Evolutionary conservation across 2,888 invertebrate species (phyloP), one percentile per base, ranked within the genome.

Genomic region (Drosophila tanythrix): DNA sequence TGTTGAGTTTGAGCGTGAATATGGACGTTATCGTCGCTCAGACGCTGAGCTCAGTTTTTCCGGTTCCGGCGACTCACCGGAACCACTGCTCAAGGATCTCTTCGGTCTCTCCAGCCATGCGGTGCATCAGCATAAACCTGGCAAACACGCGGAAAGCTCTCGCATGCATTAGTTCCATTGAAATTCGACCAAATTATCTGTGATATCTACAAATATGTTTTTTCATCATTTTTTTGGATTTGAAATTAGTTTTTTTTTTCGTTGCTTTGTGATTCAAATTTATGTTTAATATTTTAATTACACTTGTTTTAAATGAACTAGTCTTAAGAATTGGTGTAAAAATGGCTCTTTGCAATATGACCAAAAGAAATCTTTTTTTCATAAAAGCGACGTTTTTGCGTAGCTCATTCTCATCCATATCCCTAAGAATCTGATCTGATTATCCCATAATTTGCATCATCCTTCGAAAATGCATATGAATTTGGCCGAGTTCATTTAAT

Each of bases 1-100:
- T 5, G 50, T 58, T n/a, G 79, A 77, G 8, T 76, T 89, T 46
- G 81, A 89, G 85, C 85, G 68, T 43, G 90, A 90, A 64, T 81
- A 56, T 52, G 90, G 90, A 27, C 58, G 60, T 0, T 76, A 58
- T 6, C 85, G 82, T 10, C 36, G 52, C 29, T 15, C 63, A 1
- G 21, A 13, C 2, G 38, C n/a, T 1, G 8, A 38, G 3, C 35
- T 58, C 1, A 62, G 53, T 18, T 65, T 70, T 21, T 31, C 50
- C 27, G 64, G 31, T 13, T 58, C 77, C 3, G 31, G 31, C 3
- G 67, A 68, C 7, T 27, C 59, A 0, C 18, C 65, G 8, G 69
- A 72, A 27, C 60, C 81, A 2, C 0, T 79, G 58, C 51, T 81
- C 0, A 76, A 81, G 33, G 69, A 79, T 11, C 55, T 72, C 18